Evolutionary conservation across 2,797 vertebrate species (phyloP).

Genomic region (Epinephelus coioides): DNA sequence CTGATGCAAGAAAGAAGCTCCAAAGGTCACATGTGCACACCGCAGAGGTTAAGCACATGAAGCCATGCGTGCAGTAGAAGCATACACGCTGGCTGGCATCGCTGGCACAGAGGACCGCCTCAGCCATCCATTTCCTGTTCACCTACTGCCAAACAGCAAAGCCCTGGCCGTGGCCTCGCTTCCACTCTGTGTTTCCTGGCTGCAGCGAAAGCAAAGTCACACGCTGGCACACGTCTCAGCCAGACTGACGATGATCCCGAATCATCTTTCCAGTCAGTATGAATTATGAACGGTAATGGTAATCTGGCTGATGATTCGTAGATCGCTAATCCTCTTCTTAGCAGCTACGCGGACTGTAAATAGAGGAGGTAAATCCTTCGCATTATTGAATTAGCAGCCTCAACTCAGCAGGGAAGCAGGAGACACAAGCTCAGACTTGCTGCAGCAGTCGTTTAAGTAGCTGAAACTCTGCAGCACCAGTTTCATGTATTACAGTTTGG

Average conservation of each 20-base stretch:
- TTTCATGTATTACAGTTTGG: conserved; percentile 7
- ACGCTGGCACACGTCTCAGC: conserved; percentile 18
- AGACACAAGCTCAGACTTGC: conserved; percentile 50
- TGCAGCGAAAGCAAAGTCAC: conserved; percentile 29
- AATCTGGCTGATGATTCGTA: conserved; percentile 62
- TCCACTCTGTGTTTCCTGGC: conserved; percentile 25
- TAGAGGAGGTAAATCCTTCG: conserved; percentile 72
- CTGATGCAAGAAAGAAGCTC: conserved; percentile 8
- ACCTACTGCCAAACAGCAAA: conserved; percentile 38
- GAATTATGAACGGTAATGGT: conserved; percentile 58
- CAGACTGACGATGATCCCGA: conserved; percentile 37
- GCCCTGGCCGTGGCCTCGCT: conserved; percentile 26
- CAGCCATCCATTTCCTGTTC: conserved; percentile 37
- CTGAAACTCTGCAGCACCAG: conserved; percentile 5
- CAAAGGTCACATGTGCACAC: conserved; percentile 31
- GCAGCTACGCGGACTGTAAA: conserved; percentile 70
- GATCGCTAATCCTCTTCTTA: conserved; percentile 60
- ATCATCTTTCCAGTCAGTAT: conserved; percentile 57
- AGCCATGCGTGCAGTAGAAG: conserved; percentile 12
- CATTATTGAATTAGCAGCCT: conserved; percentile 73
- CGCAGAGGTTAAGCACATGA: conserved; percentile 23
- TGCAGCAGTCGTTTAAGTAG: conserved; percentile 24
- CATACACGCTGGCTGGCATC: conserved; percentile 15
- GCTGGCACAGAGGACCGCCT: conserved; percentile 7
- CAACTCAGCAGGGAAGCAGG: conserved; percentile 61